phyloP scores from a whole-genome alignment of 2,113 vertebrate genomes.

The Cranoglanis bouderius region DNA sequence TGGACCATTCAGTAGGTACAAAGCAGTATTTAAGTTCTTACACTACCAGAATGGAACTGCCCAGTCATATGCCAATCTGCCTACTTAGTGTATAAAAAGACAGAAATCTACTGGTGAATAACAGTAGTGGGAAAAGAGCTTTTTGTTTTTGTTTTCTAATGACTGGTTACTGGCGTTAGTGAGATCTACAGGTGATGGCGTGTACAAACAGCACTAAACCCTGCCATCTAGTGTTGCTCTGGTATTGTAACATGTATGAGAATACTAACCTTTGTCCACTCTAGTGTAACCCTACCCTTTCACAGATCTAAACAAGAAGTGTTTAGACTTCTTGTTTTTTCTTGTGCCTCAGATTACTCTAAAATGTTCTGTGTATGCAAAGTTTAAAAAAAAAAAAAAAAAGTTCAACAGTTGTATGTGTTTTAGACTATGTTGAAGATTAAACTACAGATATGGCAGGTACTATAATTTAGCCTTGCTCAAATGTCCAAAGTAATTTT shows the following conservation, averaged over 20 bases:
- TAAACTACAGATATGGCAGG: background rate
- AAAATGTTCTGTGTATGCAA: background rate
- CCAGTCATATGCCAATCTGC: background rate
- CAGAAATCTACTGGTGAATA: background rate
- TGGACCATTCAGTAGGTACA: background rate
- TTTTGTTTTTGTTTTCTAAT: background rate
- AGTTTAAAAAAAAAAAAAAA: background rate
- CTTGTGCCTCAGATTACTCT: background rate
- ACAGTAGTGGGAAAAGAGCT: background rate
- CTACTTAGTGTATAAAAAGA: background rate
- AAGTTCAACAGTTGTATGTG: background rate
- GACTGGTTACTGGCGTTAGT: background rate
- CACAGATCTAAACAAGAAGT: background rate
- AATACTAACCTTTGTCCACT: background rate
- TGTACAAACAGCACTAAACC: background rate
- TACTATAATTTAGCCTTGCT: background rate
- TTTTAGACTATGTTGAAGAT: background rate
- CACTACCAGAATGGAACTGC: background rate
- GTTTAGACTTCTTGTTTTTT: background rate
- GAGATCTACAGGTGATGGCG: background rate
- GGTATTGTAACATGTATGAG: background rate
- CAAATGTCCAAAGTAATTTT: background rate
- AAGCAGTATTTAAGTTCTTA: background rate
- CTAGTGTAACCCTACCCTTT: background rate
- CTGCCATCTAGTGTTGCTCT: slow-evolving; percentile 22